These are phyloP conservation scores for Apotomis turbidana DNA, from an alignment of 2,888 invertebrate species.

Conservation along the genomic window DNA sequence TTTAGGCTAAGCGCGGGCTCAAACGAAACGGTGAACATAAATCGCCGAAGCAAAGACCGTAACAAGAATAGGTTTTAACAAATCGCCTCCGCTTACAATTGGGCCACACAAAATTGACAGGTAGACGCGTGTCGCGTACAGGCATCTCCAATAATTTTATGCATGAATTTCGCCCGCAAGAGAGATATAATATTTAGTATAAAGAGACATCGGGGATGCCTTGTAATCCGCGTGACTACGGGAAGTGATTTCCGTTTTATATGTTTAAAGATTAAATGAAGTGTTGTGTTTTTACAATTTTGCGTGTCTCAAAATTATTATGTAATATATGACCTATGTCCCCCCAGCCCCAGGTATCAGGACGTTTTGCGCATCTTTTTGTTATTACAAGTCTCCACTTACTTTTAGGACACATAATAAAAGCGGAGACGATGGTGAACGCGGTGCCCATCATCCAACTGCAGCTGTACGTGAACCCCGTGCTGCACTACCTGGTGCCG, in stretches of 20 bases:
- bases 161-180: slow-evolving; percentile 74
- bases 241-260: slow-evolving; percentile 34
- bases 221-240: slow-evolving; percentile 17
- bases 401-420: slow-evolving; percentile 84
- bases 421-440: slow-evolving; percentile 86
- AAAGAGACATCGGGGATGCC: slow-evolving; percentile 52
- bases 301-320: too few species aligned
- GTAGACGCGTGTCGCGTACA: slow-evolving; percentile 66
- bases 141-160: slow-evolving; percentile 76
- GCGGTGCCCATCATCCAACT: slow-evolving; percentile 89
- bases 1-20: too few species aligned
- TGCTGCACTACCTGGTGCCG: slow-evolving; percentile 87
- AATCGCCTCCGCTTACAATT: slow-evolving; percentile 9
- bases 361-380: too few species aligned
- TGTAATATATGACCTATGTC: too few species aligned
- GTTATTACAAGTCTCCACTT: background rate
- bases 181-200: slow-evolving; percentile 65
- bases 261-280: too few species aligned
- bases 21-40: too few species aligned
- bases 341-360: too few species aligned
- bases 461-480: slow-evolving; percentile 90
- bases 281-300: too few species aligned
- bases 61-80: background rate
- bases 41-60: too few species aligned
- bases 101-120: slow-evolving; percentile 55